Percentiles rank a stretch among this genome's conserved stretches.
phyloP scores from a whole-genome alignment of 2,888 invertebrate species.

The Eucriotettix oculatus region DNA sequence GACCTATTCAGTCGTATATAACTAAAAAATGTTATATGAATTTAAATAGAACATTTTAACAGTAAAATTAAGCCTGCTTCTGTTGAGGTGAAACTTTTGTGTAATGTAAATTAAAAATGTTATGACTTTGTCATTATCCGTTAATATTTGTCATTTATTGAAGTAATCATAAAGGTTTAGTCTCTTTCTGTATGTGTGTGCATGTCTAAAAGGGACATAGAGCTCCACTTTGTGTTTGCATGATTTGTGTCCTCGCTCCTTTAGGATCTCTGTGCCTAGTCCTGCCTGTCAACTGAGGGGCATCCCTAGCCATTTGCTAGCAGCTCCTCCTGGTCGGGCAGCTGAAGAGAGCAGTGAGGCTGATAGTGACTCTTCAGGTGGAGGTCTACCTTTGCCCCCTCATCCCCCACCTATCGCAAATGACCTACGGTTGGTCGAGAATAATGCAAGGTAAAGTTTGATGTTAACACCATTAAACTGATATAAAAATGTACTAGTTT shows the following conservation, averaged over 20 bases:
- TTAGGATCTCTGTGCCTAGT: not conserved
- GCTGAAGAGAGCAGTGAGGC: conserved; percentile 15
- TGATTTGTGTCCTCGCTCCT: not conserved
- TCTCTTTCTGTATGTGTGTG: not conserved
- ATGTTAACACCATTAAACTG: not conserved
- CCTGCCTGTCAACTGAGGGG: conserved; percentile 13
- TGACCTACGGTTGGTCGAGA: conserved; percentile 15
- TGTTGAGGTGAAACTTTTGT: too few species aligned
- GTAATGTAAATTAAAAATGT: too few species aligned
- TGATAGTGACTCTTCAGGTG: conserved; percentile 13
- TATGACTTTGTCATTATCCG: too few species aligned
- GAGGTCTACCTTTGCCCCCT: conserved; percentile 13
- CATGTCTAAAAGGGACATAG: not conserved
- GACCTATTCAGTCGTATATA: too few species aligned
- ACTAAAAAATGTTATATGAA: too few species aligned
- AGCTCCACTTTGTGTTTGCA: not conserved
- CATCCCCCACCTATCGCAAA: conserved; percentile 14
- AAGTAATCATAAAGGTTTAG: too few species aligned
- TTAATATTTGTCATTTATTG: too few species aligned
- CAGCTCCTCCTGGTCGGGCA: conserved; percentile 10
- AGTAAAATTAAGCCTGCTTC: too few species aligned
- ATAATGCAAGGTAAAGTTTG: conserved; percentile 17
- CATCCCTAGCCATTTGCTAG: conserved; percentile 17
- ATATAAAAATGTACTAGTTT: not conserved
- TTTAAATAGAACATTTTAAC: too few species aligned